A percentile compares a stretch with the other conserved stretches of the same genome.
phyloP scores from a whole-genome alignment of 1,140 invertebrate genomes.

The Nomia melanderi region DNA sequence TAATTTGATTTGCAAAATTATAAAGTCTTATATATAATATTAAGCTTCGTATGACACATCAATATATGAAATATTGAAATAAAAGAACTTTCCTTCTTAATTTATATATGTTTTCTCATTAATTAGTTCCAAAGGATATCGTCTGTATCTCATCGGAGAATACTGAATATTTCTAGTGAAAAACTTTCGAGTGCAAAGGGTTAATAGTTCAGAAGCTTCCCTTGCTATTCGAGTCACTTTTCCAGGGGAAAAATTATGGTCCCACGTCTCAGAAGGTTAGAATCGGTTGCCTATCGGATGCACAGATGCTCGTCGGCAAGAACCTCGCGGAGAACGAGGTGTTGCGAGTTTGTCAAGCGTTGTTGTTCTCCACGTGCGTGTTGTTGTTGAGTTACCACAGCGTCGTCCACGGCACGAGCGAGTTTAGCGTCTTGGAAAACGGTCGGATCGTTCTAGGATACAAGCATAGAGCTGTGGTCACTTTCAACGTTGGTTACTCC shows the following conservation, averaged over 20 bases:
- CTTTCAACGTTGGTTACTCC: constrained; percentile 67
- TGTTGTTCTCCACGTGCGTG: constrained; percentile 54
- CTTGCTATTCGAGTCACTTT: not conserved
- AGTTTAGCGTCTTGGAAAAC: constrained; percentile 68
- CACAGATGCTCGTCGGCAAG: constrained; percentile 12
- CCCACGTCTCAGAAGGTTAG: not conserved
- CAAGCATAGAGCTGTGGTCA: constrained; percentile 55
- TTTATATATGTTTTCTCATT: too few relatives aligned
- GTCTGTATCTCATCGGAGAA: too few relatives aligned
- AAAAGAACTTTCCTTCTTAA: too few relatives aligned
- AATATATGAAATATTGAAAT: too few relatives aligned
- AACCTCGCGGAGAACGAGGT: constrained; percentile 42
- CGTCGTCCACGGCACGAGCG: constrained; percentile 53
- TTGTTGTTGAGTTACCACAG: constrained; percentile 64
- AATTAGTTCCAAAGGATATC: too few relatives aligned
- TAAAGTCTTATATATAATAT: too few relatives aligned
- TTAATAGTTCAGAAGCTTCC: not conserved
- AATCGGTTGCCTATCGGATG: not conserved
- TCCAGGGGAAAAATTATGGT: constrained; percentile 23
- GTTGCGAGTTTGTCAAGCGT: constrained; percentile 57
- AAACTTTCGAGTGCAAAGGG: too few relatives aligned
- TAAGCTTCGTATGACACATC: too few relatives aligned
- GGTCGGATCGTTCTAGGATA: constrained; percentile 60
- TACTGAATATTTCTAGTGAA: too few relatives aligned
- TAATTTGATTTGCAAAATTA: too few relatives aligned